Conservation (phyloP, 2,888 invertebrate species). For the Zaprionus obscuricornis region DNA sequence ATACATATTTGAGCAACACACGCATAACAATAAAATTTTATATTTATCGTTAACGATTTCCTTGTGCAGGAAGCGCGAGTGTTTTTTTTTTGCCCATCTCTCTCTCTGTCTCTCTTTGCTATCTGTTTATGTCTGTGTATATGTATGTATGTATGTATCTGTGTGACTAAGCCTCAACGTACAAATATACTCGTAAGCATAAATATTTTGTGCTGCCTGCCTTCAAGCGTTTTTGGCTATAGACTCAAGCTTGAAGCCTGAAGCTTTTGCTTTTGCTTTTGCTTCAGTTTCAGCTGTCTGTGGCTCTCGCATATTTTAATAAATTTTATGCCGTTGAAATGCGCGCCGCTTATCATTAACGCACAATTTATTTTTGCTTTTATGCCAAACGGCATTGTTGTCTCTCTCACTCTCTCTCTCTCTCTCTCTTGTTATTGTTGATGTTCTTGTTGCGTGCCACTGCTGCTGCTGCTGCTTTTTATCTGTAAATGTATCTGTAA, state of each 20-base stretch:
- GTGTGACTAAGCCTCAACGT: conserved; percentile 39
- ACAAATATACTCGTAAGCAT: conserved; percentile 54
- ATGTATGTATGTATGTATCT: conserved; percentile 22
- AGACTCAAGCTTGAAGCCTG: conserved; percentile 21
- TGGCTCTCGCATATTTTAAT: conserved; percentile 72
- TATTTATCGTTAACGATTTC: conserved; percentile 79
- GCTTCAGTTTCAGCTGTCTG: conserved; percentile 28
- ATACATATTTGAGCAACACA: conserved; percentile 46
- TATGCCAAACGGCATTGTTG: conserved; percentile 49
- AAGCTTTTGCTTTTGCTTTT: conserved; percentile 6
- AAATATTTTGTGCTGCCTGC: conserved; percentile 60
- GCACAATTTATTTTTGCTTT: conserved; percentile 80
- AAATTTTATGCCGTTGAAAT: conserved; percentile 76
- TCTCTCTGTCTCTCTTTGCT: not conserved
- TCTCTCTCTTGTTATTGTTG: conserved; percentile 21
- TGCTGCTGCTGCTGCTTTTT: conserved; percentile 23
- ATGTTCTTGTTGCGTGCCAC: conserved; percentile 21
- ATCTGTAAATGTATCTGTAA: conserved; percentile 75
- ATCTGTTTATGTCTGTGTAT: not conserved
- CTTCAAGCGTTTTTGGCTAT: conserved; percentile 34
- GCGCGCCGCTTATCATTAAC: conserved; percentile 78
- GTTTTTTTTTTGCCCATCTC: not conserved
- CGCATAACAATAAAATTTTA: conserved; percentile 79
- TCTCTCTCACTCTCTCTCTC: no score
- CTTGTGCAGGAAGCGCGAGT: conserved; percentile 52